phyloP scores from a whole-genome alignment of 2,797 vertebrate species.

The Lepus townsendii region DNA sequence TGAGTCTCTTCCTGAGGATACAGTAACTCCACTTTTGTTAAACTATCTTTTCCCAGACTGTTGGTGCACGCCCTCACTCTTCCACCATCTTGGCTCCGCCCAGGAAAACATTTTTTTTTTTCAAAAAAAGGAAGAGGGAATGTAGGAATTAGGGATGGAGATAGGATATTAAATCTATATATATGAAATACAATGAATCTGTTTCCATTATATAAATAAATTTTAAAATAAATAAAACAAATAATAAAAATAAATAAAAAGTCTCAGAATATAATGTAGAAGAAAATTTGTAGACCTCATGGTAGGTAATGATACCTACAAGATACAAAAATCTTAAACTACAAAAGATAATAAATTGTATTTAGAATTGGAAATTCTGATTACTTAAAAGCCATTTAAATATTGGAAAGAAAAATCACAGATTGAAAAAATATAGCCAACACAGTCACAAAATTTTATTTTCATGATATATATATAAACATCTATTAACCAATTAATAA shows the following conservation, averaged over 20 bases:
- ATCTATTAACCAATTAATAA: not conserved
- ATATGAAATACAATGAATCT: no score
- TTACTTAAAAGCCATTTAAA: not conserved
- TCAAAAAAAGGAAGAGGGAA: no score
- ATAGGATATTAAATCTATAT: no score
- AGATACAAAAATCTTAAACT: not conserved
- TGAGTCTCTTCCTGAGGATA: no score
- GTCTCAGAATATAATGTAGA: not conserved
- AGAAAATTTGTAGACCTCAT: not conserved
- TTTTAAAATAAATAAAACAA: no score
- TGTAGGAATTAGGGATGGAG: no score
- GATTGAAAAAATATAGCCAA: not conserved
- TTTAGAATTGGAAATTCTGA: not conserved
- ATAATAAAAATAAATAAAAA: not conserved
- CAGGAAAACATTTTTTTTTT: not conserved
- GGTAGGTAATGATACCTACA: not conserved
- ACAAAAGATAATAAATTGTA: not conserved
- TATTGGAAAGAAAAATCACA: not conserved
- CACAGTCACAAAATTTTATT: not conserved
- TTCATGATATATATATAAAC: not conserved
- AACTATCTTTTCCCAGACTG: no score
- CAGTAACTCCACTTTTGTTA: no score
- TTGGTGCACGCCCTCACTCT: no score
- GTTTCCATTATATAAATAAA: no score
- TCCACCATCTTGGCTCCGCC: no score